phyloP scores from a whole-genome alignment of 2,113 vertebrate species.

The Rostratula benghalensis region DNA sequence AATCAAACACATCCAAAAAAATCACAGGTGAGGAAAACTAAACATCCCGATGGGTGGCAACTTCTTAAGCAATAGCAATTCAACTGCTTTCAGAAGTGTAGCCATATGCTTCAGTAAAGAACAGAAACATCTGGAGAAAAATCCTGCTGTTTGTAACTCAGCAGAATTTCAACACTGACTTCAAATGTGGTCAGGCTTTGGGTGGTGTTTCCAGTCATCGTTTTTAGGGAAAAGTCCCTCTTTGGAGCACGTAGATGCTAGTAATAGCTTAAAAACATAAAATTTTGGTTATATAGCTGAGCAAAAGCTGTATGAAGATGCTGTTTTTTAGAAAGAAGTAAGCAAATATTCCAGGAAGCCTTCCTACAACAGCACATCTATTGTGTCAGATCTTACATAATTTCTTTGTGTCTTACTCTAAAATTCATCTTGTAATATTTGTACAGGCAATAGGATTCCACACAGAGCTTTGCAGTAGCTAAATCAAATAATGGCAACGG shows the following conservation, averaged over 20 bases:
- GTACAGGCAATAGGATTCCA: slow-evolving; percentile 4
- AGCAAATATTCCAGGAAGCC: not conserved
- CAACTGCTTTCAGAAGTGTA: not conserved
- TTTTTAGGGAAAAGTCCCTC: not conserved
- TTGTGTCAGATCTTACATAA: not conserved
- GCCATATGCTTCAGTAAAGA: not conserved
- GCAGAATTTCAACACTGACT: not conserved
- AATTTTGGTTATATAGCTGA: not conserved
- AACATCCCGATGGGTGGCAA: not conserved
- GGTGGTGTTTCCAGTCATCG: not conserved
- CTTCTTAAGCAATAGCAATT: not conserved
- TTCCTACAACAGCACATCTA: not conserved
- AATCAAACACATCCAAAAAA: not conserved
- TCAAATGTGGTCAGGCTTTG: not conserved
- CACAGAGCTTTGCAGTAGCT: not conserved
- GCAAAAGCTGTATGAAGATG: not conserved
- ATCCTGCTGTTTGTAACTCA: not conserved
- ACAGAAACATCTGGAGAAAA: not conserved
- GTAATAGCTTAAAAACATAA: not conserved
- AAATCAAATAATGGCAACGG: not conserved
- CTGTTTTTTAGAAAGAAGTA: not conserved
- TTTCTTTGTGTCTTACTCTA: not conserved
- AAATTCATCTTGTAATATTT: not conserved
- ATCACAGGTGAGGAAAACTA: not conserved
- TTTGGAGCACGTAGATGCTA: not conserved